Evolutionary conservation across 2,113 vertebrate genomes (phyloP).

Genomic region (rabbit (Oryctolagus cuniculus)): DNA sequence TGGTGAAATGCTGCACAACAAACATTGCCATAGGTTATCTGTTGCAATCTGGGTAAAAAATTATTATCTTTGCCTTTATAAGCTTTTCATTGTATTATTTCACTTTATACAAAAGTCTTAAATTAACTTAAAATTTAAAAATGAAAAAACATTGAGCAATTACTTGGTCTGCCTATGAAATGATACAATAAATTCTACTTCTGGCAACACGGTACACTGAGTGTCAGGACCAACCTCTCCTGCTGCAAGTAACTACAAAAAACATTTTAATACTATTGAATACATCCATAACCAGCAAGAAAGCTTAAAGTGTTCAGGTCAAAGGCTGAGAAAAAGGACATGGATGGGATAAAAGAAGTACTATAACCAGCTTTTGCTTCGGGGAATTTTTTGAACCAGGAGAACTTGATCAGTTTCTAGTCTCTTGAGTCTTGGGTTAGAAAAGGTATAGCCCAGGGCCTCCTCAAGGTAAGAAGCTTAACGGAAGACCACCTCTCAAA

Average conservation of each 20-base stretch:
- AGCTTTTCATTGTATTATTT: background rate
- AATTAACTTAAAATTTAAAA: conserved; percentile 39
- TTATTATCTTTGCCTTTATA: background rate
- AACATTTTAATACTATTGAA: conserved; percentile 24
- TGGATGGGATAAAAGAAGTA: background rate
- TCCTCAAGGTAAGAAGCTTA: background rate
- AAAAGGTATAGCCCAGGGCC: background rate
- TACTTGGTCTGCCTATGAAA: background rate
- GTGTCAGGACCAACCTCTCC: background rate
- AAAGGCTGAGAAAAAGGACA: background rate
- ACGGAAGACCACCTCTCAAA: background rate
- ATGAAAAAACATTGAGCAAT: background rate
- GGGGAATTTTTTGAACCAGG: background rate
- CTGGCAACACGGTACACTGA: background rate
- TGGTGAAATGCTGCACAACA: background rate
- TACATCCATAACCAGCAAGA: background rate
- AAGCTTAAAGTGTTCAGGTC: background rate
- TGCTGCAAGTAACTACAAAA: background rate
- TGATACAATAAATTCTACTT: background rate
- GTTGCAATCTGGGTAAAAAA: background rate
- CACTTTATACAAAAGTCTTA: background rate
- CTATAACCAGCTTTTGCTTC: background rate
- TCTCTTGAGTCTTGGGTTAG: background rate
- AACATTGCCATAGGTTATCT: background rate
- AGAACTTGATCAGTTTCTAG: background rate